Evolutionary conservation across 2,888 invertebrate genomes (phyloP).

Genomic region (Drosophila cognata): DNA sequence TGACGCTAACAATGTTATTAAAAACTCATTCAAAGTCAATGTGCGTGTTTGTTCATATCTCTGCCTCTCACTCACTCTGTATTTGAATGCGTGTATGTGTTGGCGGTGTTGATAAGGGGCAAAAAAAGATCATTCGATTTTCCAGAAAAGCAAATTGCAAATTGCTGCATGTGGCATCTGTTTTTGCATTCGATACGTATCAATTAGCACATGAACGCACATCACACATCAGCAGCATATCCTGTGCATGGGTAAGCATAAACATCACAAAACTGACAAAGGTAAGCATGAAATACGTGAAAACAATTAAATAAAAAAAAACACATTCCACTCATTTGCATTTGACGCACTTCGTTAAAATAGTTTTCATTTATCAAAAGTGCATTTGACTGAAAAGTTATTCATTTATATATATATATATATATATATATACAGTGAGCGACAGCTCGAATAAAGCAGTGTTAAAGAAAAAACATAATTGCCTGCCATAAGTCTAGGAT

Average conservation of each 20-base stretch:
- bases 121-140: slow-evolving; percentile 20
- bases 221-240: slow-evolving; percentile 28
- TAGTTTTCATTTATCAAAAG: slow-evolving; percentile 7
- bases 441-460: too few species aligned
- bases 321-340: not conserved
- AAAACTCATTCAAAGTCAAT: slow-evolving; percentile 74
- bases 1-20: slow-evolving; percentile 75
- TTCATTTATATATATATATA: not conserved
- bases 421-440: too few species aligned
- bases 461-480: too few species aligned
- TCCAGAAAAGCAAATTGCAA: slow-evolving; percentile 15
- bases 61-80: not conserved
- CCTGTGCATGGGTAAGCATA: slow-evolving; percentile 27
- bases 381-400: not conserved
- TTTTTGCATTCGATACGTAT: slow-evolving; percentile 50
- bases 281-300: not conserved
- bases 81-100: slow-evolving; percentile 4
- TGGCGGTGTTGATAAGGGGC: slow-evolving; percentile 30
- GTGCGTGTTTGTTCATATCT: slow-evolving; percentile 40
- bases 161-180: slow-evolving; percentile 25
- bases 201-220: slow-evolving; percentile 42
- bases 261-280: not conserved
- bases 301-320: not conserved
- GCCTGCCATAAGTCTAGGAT: too few species aligned
- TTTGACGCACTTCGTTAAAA: not conserved